phyloP scores from a whole-genome alignment of 1,140 invertebrate genomes.

The Drosophila ironensis region DNA sequence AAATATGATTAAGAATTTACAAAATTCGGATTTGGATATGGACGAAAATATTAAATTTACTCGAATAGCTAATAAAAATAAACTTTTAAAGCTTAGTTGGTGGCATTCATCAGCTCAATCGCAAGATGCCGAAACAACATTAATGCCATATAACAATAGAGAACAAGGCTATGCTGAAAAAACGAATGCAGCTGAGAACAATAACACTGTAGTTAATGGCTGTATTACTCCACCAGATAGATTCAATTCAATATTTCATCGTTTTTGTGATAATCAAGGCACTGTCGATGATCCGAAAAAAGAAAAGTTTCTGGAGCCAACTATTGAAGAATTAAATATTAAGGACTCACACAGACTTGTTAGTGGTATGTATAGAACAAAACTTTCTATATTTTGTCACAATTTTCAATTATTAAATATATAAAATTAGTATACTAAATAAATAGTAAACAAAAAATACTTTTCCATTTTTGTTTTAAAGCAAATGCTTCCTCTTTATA shows the following conservation, averaged over 20 bases:
- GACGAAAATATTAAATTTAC: constrained; percentile 19
- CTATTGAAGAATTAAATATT: constrained; percentile 13
- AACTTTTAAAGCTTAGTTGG: constrained; percentile 67
- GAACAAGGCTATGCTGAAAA: not conserved
- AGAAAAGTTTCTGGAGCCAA: not conserved
- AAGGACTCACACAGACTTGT: constrained; percentile 62
- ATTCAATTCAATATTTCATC: not conserved
- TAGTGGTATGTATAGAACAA: constrained; percentile 57
- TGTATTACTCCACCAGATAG: constrained; percentile 30
- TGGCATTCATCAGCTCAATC: constrained; percentile 57
- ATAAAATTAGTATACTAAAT: too few relatives aligned
- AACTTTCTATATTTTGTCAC: too few relatives aligned
- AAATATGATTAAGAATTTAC: not conserved
- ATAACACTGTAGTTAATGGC: constrained; percentile 35
- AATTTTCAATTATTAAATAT: too few relatives aligned
- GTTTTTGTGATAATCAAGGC: not conserved
- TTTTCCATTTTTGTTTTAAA: too few relatives aligned
- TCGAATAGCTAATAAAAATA: constrained; percentile 60
- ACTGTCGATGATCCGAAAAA: not conserved
- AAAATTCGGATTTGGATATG: not conserved
- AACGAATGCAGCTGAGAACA: constrained; percentile 31
- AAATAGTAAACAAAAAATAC: too few relatives aligned
- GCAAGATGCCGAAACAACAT: constrained; percentile 2
- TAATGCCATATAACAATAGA: not conserved
- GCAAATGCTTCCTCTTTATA: too few relatives aligned